Conservation (phyloP, 2,113 vertebrate genomes). For the Eurypyga helias region DNA sequence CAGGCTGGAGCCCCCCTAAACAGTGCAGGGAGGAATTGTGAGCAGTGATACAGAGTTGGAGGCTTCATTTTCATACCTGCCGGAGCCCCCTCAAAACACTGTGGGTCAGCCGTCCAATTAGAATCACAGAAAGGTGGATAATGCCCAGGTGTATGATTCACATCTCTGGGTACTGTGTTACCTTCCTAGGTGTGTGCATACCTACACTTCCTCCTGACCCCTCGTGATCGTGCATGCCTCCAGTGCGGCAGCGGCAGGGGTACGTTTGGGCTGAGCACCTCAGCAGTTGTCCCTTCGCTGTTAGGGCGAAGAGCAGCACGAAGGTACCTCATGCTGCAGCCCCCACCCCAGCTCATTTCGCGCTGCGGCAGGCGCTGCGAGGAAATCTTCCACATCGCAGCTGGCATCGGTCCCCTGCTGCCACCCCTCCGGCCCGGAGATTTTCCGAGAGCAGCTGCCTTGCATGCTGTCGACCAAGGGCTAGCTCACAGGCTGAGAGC, state of each 20-base stretch:
- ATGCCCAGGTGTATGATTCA: neutral
- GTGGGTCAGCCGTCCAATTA: neutral
- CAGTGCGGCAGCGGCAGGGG: fast-evolving
- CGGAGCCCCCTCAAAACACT: neutral
- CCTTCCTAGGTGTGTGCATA: neutral
- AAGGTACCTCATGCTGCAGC: neutral
- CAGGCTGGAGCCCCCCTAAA: neutral
- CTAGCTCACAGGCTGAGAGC: neutral
- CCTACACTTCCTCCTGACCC: neutral
- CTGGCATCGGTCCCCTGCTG: neutral
- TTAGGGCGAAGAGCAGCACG: neutral
- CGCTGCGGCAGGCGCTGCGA: neutral
- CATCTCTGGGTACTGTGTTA: neutral
- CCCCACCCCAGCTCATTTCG: neutral
- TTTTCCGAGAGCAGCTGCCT: neutral
- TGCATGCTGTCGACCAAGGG: fast-evolving
- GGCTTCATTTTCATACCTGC: neutral
- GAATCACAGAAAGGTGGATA: neutral
- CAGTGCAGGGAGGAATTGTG: neutral
- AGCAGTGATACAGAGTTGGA: fast-evolving
- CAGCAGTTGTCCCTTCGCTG: fast-evolving
- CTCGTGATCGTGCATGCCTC: fast-evolving
- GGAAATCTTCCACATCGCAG: neutral
- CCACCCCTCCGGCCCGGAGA: neutral
- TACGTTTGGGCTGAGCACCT: neutral